phyloP scores from a whole-genome alignment of 2,797 vertebrate genomes.

The Diceros bicornis region DNA sequence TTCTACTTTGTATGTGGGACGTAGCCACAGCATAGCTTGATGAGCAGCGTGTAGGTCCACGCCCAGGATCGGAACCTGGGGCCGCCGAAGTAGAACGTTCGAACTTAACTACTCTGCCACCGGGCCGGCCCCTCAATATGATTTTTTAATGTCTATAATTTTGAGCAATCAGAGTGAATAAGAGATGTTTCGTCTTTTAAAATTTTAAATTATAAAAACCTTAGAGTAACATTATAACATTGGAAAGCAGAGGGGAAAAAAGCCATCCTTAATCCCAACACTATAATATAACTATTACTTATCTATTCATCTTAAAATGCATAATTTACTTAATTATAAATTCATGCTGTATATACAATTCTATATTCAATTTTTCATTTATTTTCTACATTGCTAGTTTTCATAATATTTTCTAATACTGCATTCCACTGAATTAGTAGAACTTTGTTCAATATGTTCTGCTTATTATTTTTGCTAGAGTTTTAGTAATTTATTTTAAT shows the following conservation, averaged over 20 bases:
- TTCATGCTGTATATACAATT: background rate
- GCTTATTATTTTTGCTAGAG: slow-evolving; percentile 37
- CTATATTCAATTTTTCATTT: background rate
- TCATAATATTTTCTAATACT: slow-evolving; percentile 28
- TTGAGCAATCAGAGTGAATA: slow-evolving; percentile 45
- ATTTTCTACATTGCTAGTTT: slow-evolving; percentile 43
- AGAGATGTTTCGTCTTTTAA: slow-evolving; percentile 20
- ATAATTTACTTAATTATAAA: background rate
- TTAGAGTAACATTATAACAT: background rate
- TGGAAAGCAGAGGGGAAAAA: background rate
- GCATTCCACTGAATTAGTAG: background rate
- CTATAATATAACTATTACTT: background rate
- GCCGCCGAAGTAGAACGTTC: too few relatives aligned
- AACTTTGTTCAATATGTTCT: background rate
- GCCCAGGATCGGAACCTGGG: too few relatives aligned
- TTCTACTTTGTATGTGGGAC: too few relatives aligned
- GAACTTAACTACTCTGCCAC: too few relatives aligned
- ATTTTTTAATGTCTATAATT: slow-evolving; percentile 20
- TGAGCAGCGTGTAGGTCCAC: too few relatives aligned
- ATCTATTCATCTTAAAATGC: background rate
- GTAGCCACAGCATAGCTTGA: too few relatives aligned
- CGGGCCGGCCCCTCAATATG: background rate
- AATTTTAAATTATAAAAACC: slow-evolving; percentile 6
- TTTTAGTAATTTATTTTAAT: slow-evolving; percentile 28
- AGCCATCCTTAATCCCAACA: background rate